Evolutionary conservation across 2,888 invertebrate genomes (phyloP), one percentile per base, ranked within the genome.

Genomic region (Ormyrus nitidulus): DNA sequence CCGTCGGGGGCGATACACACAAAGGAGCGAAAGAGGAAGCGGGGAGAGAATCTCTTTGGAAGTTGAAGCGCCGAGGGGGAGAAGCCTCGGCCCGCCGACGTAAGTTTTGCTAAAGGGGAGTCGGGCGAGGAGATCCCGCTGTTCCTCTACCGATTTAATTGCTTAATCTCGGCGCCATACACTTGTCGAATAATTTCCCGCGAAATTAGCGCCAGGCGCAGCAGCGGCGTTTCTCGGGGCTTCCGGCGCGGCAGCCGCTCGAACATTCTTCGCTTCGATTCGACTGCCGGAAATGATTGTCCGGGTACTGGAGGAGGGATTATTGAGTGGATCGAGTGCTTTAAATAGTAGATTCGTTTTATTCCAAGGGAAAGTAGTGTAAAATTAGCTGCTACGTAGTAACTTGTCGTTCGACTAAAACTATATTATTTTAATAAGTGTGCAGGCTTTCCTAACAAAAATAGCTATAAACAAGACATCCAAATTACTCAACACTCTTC

Each of bases 161-260:
- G 77, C 72, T 85, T 83, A 83, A 83, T 84, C 82, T 80, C 48
- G 76, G 82, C 79, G 80, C 80, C 82, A 81, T 82, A 84, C 80
- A 84, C 83, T 79, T 74, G 82, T 74, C 73, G 82, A 75, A 83
- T 80, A 71, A 77, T 82, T 74, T 73, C 66, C 66, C 66, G 53
- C 19, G 78, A 61, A 71, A 79, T 71, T 61, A 70, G 53, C 69
- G 68, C 59, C 54, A 11, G 13, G 8, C 10, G 34, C 34, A 3
- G 34, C 34, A 3, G 34, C 34, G 34, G 34, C 34, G 34, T 4
- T 34, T 34, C 34, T 3, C 34, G 3, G 34, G 34, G 34, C 34
- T 34, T 34, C 34, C 34, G 34, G 34, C 34, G 34, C 34, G 34
- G 4, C 65, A 71, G 71, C 59, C 19, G n/a, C 48, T 46, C 13